phyloP scores from a whole-genome alignment of 2,113 vertebrate genomes.

The Lepus timidus region DNA sequence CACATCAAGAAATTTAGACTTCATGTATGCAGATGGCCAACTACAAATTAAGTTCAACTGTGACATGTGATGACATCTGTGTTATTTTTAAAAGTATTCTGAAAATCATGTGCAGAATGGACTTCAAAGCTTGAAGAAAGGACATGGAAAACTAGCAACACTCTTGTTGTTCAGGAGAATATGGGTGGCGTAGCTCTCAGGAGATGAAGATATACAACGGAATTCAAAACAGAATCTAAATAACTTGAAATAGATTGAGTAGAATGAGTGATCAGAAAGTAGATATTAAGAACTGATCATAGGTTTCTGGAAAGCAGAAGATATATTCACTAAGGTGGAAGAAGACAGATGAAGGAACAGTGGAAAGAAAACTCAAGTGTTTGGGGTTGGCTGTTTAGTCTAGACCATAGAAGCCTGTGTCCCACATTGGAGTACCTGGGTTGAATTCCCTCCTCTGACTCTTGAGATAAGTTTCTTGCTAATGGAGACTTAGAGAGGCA shows the following conservation, averaged over 20 bases:
- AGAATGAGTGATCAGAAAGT: neutral
- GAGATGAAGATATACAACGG: neutral
- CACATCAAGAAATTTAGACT: neutral
- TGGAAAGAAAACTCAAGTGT: neutral
- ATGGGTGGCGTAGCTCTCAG: neutral
- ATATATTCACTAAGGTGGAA: neutral
- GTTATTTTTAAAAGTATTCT: neutral
- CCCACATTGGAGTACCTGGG: no score
- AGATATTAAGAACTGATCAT: neutral
- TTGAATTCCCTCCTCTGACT: no score
- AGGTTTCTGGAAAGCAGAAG: neutral
- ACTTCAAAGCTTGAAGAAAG: neutral
- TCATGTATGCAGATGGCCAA: neutral
- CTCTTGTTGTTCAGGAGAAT: neutral
- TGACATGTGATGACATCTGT: neutral
- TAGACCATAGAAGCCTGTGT: no score
- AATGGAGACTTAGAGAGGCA: no score
- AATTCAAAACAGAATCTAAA: neutral
- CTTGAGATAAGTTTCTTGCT: no score
- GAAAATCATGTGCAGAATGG: neutral
- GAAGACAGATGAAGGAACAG: neutral
- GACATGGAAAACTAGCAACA: neutral
- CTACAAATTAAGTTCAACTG: neutral
- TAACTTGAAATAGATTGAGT: neutral
- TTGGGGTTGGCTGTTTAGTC: no score